Conservation (phyloP, 2,888 invertebrate species). For the Sepioteuthis lessoniana region DNA sequence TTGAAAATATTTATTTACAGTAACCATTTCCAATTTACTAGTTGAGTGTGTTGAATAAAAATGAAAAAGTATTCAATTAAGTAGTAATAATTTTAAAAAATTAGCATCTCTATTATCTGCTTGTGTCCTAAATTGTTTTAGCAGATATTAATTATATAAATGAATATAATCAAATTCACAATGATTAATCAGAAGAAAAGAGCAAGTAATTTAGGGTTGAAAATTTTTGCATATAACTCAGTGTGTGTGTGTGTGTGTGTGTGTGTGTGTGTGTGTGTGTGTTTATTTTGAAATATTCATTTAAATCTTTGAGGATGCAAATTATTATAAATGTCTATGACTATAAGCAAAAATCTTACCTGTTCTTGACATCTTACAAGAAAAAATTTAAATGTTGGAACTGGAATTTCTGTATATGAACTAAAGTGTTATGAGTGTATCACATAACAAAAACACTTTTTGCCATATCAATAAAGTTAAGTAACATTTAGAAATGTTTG, state of each 20-base stretch:
- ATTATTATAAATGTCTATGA: background rate
- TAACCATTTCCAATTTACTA: no score
- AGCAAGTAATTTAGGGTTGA: no score
- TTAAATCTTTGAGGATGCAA: background rate
- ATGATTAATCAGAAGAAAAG: no score
- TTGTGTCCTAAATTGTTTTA: no score
- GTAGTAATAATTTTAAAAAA: no score
- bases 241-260: background rate
- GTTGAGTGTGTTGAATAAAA: no score
- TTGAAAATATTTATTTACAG: no score
- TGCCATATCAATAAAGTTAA: background rate
- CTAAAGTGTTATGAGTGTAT: background rate
- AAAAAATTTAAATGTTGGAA: background rate
- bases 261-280: accelerated
- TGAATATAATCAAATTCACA: no score
- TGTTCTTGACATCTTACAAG: background rate
- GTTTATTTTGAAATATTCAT: background rate
- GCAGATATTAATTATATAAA: no score
- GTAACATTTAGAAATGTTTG: background rate
- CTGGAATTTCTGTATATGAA: background rate
- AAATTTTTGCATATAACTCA: no score
- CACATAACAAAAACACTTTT: background rate
- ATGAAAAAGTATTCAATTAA: no score
- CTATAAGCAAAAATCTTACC: background rate
- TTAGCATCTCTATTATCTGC: no score